A percentile compares a stretch with the other conserved stretches of the same genome.
phyloP scores from a whole-genome alignment of 2,888 invertebrate species.

The Heterodera filipjevi region DNA sequence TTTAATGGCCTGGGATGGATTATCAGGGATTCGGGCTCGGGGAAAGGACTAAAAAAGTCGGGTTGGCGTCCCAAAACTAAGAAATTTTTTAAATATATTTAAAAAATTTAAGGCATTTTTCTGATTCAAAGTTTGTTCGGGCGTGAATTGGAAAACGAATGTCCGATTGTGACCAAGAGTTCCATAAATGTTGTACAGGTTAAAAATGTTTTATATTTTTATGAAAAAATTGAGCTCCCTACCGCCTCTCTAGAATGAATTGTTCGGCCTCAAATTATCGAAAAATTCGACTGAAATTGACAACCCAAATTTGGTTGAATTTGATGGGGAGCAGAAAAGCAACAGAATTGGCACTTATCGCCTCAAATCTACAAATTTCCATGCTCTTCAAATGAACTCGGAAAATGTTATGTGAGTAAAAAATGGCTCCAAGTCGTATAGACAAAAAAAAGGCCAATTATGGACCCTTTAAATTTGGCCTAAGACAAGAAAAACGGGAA shows the following conservation, averaged over 20 bases:
- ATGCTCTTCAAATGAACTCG: neutral
- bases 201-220: slow-evolving; percentile 19
- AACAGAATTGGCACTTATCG: slow-evolving; percentile 12
- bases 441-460: neutral
- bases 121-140: slow-evolving; percentile 29
- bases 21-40: no score
- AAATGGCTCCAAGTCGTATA: neutral
- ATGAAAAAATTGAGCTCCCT: neutral
- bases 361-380: neutral
- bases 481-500: no score
- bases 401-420: neutral
- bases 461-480: no score
- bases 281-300: neutral
- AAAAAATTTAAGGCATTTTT: slow-evolving; percentile 11
- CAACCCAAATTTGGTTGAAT: neutral
- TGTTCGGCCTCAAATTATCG: neutral
- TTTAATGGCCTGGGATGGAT: no score
- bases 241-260: neutral
- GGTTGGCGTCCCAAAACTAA: neutral
- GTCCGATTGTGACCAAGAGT: slow-evolving; percentile 32
- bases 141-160: slow-evolving; percentile 8
- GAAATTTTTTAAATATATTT: slow-evolving; percentile 5
- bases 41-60: no score
- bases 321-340: neutral
- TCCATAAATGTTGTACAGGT: slow-evolving; percentile 65